Percentiles rank a stretch among this genome's conserved stretches.
Evolutionary conservation across 2,113 vertebrate genomes (phyloP).

Genomic region (Pseudolaguvia tuberculata): DNA sequence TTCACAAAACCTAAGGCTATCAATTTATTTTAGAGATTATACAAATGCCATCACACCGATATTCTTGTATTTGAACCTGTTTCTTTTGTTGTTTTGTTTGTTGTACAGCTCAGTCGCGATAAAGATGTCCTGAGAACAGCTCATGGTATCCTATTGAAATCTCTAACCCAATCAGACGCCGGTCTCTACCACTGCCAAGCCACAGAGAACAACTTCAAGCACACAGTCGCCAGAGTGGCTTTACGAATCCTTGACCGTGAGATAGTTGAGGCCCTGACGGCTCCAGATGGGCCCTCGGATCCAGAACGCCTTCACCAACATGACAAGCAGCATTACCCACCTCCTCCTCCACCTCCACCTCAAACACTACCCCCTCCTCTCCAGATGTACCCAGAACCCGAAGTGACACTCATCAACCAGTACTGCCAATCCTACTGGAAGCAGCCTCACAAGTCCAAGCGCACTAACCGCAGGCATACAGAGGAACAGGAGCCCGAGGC

Average conservation of each 20-base stretch:
- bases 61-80: not conserved
- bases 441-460: constrained; percentile 50
- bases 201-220: constrained; percentile 79
- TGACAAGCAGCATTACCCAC: constrained; percentile 34
- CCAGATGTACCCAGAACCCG: constrained; percentile 45
- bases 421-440: constrained; percentile 60
- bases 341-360: constrained; percentile 41
- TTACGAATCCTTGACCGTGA: constrained; percentile 73
- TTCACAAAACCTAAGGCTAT: too few species aligned
- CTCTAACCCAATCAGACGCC: constrained; percentile 67
- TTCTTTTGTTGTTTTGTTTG: not conserved
- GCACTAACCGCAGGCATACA: constrained; percentile 48
- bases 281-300: constrained; percentile 32
- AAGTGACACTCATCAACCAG: constrained; percentile 56
- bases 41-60: not conserved
- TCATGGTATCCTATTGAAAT: constrained; percentile 75
- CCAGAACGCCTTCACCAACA: constrained; percentile 16
- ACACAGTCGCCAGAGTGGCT: constrained; percentile 70
- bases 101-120: constrained; percentile 63
- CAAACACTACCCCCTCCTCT: constrained; percentile 31
- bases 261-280: constrained; percentile 69
- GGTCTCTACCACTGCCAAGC: constrained; percentile 78
- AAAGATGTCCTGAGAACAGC: constrained; percentile 69
- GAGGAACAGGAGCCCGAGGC: constrained; percentile 25
- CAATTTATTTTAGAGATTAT: too few species aligned